Percentiles rank a stretch among this genome's conserved stretches.
Evolutionary conservation across 2,888 invertebrate genomes (phyloP).

Genomic region (Oxycera nigricornis): DNA sequence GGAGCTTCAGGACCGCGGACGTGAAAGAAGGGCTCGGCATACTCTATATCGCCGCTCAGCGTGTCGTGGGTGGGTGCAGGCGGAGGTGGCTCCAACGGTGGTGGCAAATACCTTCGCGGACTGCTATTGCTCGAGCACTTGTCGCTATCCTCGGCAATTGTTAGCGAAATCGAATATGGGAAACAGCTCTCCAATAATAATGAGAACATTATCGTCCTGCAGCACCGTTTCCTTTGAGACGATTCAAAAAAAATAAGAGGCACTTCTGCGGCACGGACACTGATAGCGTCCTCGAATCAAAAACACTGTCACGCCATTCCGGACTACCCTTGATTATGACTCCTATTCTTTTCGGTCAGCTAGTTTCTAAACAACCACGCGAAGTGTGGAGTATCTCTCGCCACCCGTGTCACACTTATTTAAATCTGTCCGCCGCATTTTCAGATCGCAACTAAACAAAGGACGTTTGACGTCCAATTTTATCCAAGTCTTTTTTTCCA

Average conservation of each 20-base stretch:
- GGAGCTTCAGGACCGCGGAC: conserved; percentile 3
- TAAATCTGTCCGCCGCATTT: conserved; percentile 17
- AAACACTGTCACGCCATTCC: conserved; percentile 28
- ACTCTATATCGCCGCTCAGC: conserved; percentile 17
- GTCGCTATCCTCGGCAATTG: conserved; percentile 35
- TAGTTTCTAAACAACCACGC: conserved; percentile 5
- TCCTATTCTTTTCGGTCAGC: neutral
- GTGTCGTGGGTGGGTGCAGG: neutral
- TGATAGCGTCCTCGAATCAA: conserved; percentile 19
- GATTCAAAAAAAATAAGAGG: neutral
- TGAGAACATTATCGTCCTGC: conserved; percentile 30
- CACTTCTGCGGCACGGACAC: neutral
- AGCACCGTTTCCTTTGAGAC: neutral
- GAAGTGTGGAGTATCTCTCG: neutral
- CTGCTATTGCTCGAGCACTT: conserved; percentile 28
- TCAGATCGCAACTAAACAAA: conserved; percentile 30
- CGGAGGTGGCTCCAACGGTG: conserved; percentile 24
- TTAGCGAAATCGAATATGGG: conserved; percentile 40
- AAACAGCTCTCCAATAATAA: conserved; percentile 39
- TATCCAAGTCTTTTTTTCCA: conserved; percentile 1
- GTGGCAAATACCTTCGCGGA: conserved; percentile 21
- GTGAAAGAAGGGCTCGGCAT: conserved; percentile 41
- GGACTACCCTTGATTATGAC: neutral
- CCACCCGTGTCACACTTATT: conserved; percentile 33
- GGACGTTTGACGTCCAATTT: conserved; percentile 9